A percentile compares a stretch with the other conserved stretches of the same genome.
Conservation (phyloP, 2,113 vertebrate species). For the Pelobates fuscus region DNA sequence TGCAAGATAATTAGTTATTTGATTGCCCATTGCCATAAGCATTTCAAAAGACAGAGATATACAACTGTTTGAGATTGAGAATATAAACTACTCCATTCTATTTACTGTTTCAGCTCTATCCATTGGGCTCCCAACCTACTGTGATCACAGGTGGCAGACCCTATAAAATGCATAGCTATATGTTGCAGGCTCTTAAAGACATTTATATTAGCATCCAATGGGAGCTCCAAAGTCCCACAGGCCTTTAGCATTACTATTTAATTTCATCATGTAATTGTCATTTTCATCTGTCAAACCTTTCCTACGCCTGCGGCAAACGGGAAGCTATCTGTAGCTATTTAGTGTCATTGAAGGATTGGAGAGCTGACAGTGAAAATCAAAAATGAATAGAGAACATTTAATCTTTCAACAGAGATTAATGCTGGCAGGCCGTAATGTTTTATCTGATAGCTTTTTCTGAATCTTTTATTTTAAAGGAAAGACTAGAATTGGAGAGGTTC, state of each 20-base stretch:
- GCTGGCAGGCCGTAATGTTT: constrained; percentile 19
- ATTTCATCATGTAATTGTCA: constrained; percentile 18
- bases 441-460: constrained; percentile 14
- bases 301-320: constrained; percentile 18
- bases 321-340: constrained; percentile 45
- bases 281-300: constrained; percentile 43
- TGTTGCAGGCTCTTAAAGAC: not conserved
- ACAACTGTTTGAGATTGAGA: too few species aligned
- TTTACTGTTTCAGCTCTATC: too few species aligned
- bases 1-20: too few species aligned
- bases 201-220: constrained; percentile 23
- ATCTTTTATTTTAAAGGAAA: constrained; percentile 16
- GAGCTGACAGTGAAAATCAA: constrained; percentile 38
- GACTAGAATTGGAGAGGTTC: not conserved
- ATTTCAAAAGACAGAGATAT: too few species aligned
- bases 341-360: constrained; percentile 24
- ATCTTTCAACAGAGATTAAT: constrained; percentile 38
- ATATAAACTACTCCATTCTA: too few species aligned
- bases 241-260: constrained; percentile 43
- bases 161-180: not conserved
- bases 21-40: too few species aligned
- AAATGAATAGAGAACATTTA: constrained; percentile 46
- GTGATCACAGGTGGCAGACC: too few species aligned
- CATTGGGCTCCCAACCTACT: too few species aligned
- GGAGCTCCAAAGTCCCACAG: constrained; percentile 25